Evolutionary conservation across 2,797 vertebrate species (phyloP), one percentile per base, ranked within the genome.

Genomic region (Chaetophractus vellerosus): DNA sequence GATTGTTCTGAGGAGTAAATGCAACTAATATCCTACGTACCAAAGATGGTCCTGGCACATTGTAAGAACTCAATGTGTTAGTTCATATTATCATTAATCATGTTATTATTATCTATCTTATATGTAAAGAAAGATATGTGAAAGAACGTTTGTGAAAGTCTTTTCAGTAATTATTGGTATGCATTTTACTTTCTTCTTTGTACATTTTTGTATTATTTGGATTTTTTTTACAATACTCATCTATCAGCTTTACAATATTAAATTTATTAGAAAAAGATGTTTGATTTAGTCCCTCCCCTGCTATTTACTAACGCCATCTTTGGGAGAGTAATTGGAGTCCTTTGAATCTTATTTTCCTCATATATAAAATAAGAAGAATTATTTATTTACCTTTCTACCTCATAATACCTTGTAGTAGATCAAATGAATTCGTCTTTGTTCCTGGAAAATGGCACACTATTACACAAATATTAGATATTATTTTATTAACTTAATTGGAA

Each of bases 341-440:
- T 85, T 45, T 50, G 15, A 72, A 50, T 0, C 10, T 85, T 90
- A 59, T 84, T 94, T 95, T 88, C 23, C n/a, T 93, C 26, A 66
- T 64, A 57, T 91, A 55, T 81, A 91, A 86, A 93, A 68, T n/a
- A 74, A 9, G 28, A 91, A 74, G 33, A 90, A 16, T 26, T 64
- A 41, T 55, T 91, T 45, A 79, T 88, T 90, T 94, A 55, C 26
- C 93, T 92, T 95, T 66, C 48, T 83, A 59, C 19, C 61, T 91
- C 21, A 36, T 59, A 90, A 86, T 66, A 33, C n/a, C 87, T 74
- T 93, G 15, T 19, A 61, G 14, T 55, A 57, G 57, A 95, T 59
- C 10, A 33, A 78, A 68, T 55, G 64, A 57, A 88, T 85, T 86
- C 48, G 15, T 92, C 24, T 48, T 4, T 80, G 59, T 80, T 82